Base-by-base conservation (phyloP, 2,888 invertebrate genomes). In the Patella depressa region DNA sequence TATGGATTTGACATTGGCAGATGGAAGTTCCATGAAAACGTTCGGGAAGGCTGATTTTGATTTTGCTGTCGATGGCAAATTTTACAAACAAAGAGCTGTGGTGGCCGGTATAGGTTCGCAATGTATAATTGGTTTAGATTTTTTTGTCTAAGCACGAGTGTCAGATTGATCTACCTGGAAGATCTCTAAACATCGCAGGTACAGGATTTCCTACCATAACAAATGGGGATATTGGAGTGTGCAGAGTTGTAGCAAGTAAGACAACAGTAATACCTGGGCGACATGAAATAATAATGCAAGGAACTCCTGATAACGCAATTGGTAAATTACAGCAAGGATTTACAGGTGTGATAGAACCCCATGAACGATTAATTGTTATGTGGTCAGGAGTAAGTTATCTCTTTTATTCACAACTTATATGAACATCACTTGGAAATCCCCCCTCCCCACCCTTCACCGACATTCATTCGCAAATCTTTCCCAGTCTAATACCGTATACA, bases 231-330 rank as follows among this genome's bases (percentile, higher is more conserved):
- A n/a, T 12, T n/a, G 45, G 53, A 7, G 34, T 54, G 71, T 34
- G 74, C 45, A 71, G 65, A 53, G 54, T 77, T 29, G 24, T 3
- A 11, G 24, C 71, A 2, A 29, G n/a, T 54, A 24, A 77, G 29
- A 59, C 71, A 24, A 53, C 71, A 34, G 34, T 54, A 14, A 24
- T 76, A 17, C 77, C 73, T 19, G 73, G 70, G 53, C 53, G 57
- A 45, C 59, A n/a, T 54, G 71, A 78, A 53, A 74, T 53, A 15
- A 65, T 74, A 53, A 34, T 71, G 12, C 19, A 24, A 1, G 69
- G 73, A 45, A 69, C 45, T 69, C 12, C 53, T 34, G 53, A 73
- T 29, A 73, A 75, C n/a, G 45, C 72, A n/a, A 57, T 78, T 54
- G 29, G 34, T n/a, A 78, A 55, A n/a, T 53, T 70, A 72, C n/a